These are phyloP conservation scores for Odontomachus brunneus DNA, from an alignment of 1,140 invertebrate genomes.

Conservation along the genomic window DNA sequence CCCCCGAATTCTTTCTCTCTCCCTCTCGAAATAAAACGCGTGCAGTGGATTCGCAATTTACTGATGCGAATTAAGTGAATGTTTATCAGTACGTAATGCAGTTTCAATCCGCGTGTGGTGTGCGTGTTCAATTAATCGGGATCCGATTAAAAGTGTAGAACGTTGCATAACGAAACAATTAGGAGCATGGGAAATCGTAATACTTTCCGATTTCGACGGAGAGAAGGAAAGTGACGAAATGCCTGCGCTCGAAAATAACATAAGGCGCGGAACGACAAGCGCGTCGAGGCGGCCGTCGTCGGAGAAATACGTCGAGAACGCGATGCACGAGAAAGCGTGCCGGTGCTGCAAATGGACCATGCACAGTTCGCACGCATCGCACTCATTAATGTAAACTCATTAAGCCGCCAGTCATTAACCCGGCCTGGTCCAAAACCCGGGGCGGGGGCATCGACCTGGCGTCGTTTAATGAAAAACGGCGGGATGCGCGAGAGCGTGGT, in stretches of 20 bases:
- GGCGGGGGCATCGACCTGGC: not conserved
- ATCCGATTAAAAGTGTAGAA: conserved; percentile 21
- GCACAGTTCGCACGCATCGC: conserved; percentile 1
- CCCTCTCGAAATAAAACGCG: not conserved
- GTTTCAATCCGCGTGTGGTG: not conserved
- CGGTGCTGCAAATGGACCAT: not conserved
- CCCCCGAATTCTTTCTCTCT: too few species aligned
- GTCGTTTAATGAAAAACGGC: conserved; percentile 28
- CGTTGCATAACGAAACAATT: not conserved
- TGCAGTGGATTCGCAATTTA: not conserved
- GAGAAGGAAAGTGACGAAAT: not conserved
- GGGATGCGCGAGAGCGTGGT: not conserved
- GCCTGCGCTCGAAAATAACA: conserved; percentile 17
- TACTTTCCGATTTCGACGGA: not conserved
- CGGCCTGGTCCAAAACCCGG: conserved; percentile 28
- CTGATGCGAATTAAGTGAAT: not conserved
- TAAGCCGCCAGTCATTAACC: conserved; percentile 41
- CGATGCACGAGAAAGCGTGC: not conserved
- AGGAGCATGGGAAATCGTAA: too few species aligned
- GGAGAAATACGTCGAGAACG: not conserved
- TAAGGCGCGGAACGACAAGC: not conserved
- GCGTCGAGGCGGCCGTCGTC: not conserved
- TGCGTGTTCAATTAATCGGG: conserved; percentile 8
- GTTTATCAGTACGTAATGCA: not conserved
- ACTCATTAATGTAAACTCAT: conserved; percentile 58